Evolutionary conservation across 2,113 vertebrate genomes (phyloP), one percentile per base, ranked within the genome.

Genomic region (Salminus brasiliensis): DNA sequence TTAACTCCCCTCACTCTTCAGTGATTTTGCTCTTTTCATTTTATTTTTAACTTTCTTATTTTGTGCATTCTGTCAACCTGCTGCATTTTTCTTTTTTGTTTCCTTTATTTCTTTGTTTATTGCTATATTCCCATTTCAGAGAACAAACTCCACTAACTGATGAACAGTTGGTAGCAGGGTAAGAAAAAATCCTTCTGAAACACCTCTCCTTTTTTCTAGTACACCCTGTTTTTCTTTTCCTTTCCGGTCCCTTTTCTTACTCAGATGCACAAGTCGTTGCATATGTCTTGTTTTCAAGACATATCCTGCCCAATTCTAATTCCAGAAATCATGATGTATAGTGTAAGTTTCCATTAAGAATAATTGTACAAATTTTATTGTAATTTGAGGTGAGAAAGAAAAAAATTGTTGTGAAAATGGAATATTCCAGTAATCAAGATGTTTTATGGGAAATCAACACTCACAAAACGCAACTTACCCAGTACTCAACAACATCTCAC

Each of bases 151-250:
- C 95, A 93, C 91, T 95, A 95, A 95, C 93, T 92, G 94, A 96
- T 89, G 95, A 96, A 94, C 94, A 96, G 92, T 96, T 97, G 95
- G 97, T 97, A 94, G 93, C 94, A 76, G 96, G 97, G 96, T 98
- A 97, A 98, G 97, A 95, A 84, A 87, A 82, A 81, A 92, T 83
- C 1, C 72, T 93, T 95, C 91, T 92, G 85, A 94, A 91, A 85
- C 93, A 93, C 89, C 78, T 91, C 88, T 88, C 88, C 90, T 90
- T 81, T 92, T 92, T 88, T 92, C 93, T 93, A 91, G 89, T 94
- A 91, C 94, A 92, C 85, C 83, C 89, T 83, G 84, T 87, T 82
- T 88, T 91, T 88, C 80, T 86, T 83, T 53, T 73, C 65, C 27
- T 74, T 53, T 66, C 55, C 25, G n/a, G n/a, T 72, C 71, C 81